Evolutionary conservation across 2,888 invertebrate species (phyloP), one percentile per base, ranked within the genome.

Genomic region (Atherix ibis): DNA sequence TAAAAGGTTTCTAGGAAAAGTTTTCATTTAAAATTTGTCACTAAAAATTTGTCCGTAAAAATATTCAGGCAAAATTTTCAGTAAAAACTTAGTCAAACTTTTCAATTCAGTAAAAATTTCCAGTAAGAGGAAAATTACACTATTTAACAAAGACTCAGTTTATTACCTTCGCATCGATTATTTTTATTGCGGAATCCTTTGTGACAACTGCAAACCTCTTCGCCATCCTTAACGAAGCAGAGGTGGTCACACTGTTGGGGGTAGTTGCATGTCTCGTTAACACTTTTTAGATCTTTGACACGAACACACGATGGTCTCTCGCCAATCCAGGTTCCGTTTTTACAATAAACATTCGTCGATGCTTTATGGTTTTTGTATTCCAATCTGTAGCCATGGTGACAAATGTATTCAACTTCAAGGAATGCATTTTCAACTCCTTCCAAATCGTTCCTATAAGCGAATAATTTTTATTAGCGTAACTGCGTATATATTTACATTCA

Each of bases 151-250:
- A n/a, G n/a, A n/a, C n/a, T n/a, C n/a, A n/a, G n/a, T n/a, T n/a
- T n/a, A 31, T 30, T 40, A 45, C 45, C 45, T 32, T 36, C 36
- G 33, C 45, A 45, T 6, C 39, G 40, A 27, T 32, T 35, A 33
- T 41, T 42, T 33, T 63, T 53, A 22, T 51, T 47, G 28, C 50
- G 49, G 46, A 62, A 65, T 35, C 68, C 67, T 33, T 56, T 52
- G 39, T 59, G 54, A 45, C 68, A 68, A 14, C 56, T 52, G 43
- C 68, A 68, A 43, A 53, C 58, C 42, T 50, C 61, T 37, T 43
- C 48, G 35, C 50, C 54, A 34, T 43, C 27, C 19, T 16, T 39
- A 18, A 38, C 35, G 32, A 30, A 37, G 32, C 45, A 45, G 8
- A 42, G 22, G 32, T 45, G 45, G 15, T 43, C 41, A 31, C 45